These are phyloP conservation scores for Nothura maculosa DNA, from an alignment of 2,797 vertebrate genomes.

Conservation along the genomic window DNA sequence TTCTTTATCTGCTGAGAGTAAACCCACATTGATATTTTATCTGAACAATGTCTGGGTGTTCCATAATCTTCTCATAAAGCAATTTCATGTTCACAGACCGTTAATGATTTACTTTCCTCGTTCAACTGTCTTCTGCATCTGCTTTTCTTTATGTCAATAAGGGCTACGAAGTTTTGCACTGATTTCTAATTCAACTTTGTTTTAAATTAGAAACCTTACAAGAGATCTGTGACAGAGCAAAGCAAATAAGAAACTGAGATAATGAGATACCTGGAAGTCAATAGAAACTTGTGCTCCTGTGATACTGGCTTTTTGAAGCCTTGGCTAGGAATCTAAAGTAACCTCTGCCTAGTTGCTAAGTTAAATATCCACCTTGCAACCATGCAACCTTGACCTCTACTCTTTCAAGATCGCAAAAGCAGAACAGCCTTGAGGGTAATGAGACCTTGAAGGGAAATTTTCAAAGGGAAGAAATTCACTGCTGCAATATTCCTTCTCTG, in stretches of 20 bases:
- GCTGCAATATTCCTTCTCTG: background rate
- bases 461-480: background rate
- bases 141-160: background rate
- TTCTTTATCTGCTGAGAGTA: background rate
- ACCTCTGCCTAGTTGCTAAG: background rate
- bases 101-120: background rate
- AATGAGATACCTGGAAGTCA: background rate
- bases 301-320: constrained; percentile 2
- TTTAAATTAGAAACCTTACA: background rate
- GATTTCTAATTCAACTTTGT: background rate
- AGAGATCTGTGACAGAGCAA: background rate
- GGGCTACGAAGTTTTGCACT: background rate
- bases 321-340: background rate
- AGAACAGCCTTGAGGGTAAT: background rate
- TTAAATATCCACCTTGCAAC: constrained; percentile 32
- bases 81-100: background rate
- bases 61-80: background rate
- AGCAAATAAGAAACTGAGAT: constrained; percentile 63
- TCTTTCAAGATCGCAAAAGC: background rate
- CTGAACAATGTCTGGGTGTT: background rate
- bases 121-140: background rate
- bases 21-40: background rate
- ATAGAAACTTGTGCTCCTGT: constrained; percentile 17
- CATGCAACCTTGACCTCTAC: background rate
- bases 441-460: background rate